Evolutionary conservation across 64 coral and sea anemone species (phyloP).

Genomic region (Pachyseris speciosa): DNA sequence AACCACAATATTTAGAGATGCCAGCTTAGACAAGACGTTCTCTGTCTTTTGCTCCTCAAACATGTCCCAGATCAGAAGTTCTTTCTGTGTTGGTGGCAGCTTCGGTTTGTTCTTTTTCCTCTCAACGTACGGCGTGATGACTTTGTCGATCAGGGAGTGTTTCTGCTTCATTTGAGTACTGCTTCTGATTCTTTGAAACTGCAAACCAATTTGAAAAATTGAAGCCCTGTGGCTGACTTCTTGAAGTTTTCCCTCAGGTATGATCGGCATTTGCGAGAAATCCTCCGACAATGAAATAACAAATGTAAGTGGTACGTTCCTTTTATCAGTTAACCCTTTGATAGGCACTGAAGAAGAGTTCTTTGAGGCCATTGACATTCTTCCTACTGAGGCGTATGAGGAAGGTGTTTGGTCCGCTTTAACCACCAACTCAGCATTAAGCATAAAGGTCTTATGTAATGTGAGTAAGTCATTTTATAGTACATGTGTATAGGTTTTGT

Average conservation of each 20-base stretch:
- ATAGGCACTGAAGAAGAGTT: conserved; percentile 47
- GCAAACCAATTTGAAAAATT: conserved; percentile 45
- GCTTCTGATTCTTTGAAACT: conserved; percentile 52
- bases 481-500: too few species aligned
- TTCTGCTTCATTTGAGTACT: conserved; percentile 59
- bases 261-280: conserved; percentile 54
- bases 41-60: conserved; percentile 71
- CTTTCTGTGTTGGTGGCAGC: conserved; percentile 56
- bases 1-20: conserved; percentile 53
- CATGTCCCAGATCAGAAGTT: conserved; percentile 61
- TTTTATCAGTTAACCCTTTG: conserved; percentile 32
- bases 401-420: conserved; percentile 50
- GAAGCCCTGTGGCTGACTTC: conserved; percentile 38
- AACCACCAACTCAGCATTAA: conserved; percentile 34
- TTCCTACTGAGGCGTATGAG: conserved; percentile 53
- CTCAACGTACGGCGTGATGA: conserved; percentile 60
- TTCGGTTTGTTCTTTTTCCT: conserved; percentile 42
- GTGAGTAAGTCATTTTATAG: too few species aligned
- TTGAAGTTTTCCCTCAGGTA: conserved; percentile 52
- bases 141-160: conserved; percentile 57
- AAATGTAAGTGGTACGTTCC: conserved; percentile 52
- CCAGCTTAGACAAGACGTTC: conserved; percentile 53
- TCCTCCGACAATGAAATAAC: conserved; percentile 14
- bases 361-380: conserved; percentile 26
- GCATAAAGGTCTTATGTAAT: neutral